phyloP scores from a whole-genome alignment of 2,797 vertebrate species.

The Aldrovandia affinis region DNA sequence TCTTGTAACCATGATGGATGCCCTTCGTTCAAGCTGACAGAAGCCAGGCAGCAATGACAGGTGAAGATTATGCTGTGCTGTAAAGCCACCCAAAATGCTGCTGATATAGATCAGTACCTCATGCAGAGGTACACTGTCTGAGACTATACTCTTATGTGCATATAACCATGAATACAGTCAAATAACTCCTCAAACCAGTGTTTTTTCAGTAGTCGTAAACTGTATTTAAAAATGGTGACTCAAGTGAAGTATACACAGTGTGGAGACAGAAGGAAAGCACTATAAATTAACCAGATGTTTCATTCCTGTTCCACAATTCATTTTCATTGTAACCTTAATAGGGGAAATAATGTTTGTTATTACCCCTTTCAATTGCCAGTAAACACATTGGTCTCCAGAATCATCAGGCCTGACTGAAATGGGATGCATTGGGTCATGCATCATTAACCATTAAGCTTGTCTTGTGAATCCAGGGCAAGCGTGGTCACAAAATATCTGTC shows the following conservation, averaged over 20 bases:
- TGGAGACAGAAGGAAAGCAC: background rate
- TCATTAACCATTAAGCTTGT: too few relatives aligned
- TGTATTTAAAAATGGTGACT: background rate
- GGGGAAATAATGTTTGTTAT: background rate
- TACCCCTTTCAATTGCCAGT: background rate
- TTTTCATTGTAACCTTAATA: background rate
- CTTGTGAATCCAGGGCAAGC: background rate
- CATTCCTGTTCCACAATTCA: conserved; percentile 1
- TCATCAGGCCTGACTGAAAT: background rate
- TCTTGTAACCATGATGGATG: background rate
- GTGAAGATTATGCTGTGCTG: background rate
- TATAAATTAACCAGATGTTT: conserved; percentile 10
- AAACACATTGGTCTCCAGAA: conserved; percentile 4
- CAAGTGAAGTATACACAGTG: background rate
- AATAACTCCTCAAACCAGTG: too few relatives aligned
- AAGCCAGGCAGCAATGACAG: background rate
- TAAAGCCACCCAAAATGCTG: background rate
- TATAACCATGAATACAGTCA: too few relatives aligned
- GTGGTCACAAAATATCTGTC: background rate
- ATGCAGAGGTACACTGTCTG: too few relatives aligned
- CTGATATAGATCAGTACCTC: background rate
- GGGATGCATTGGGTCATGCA: background rate
- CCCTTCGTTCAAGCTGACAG: background rate
- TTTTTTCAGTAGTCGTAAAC: background rate
- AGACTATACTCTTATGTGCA: too few relatives aligned